These are phyloP conservation scores for Schizaphis graminum DNA, from an alignment of 2,888 invertebrate species.

Conservation along the genomic window DNA sequence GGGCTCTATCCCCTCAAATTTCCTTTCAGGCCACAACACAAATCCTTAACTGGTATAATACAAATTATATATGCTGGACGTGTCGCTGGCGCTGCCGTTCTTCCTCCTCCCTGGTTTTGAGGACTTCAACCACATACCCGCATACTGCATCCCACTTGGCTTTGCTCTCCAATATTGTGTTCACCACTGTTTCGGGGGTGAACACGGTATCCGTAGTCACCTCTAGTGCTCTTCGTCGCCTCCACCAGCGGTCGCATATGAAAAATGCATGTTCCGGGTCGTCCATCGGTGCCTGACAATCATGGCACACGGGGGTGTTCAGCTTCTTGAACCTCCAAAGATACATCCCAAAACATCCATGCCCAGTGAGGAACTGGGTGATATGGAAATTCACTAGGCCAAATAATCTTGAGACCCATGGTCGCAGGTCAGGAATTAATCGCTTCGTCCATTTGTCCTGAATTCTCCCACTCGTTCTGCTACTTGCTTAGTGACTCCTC, in stretches of 20 bases:
- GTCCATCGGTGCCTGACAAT: background rate
- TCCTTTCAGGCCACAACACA: constrained; percentile 8
- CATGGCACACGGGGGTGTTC: background rate
- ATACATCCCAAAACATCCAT: background rate
- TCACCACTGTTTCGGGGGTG: background rate
- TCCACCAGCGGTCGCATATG: constrained; percentile 29
- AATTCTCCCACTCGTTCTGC: background rate
- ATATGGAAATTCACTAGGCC: background rate
- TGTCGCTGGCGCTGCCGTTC: background rate
- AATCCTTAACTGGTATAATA: background rate
- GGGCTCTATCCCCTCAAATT: constrained; percentile 24
- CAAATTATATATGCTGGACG: background rate
- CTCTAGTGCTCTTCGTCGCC: background rate
- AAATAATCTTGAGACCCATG: background rate
- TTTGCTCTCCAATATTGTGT: background rate
- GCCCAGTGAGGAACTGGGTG: too few relatives aligned
- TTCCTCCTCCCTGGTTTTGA: background rate
- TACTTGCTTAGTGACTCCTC: background rate
- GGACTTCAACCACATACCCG: background rate
- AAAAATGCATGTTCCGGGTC: background rate
- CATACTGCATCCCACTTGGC: background rate
- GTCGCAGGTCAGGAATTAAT: constrained; percentile 16
- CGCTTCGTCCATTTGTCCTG: background rate
- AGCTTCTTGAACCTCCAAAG: background rate
- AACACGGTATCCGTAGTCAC: background rate